A percentile compares a stretch with the other conserved stretches of the same genome.
Conservation (phyloP, 2,113 vertebrate genomes). For the Mirza zaza region DNA sequence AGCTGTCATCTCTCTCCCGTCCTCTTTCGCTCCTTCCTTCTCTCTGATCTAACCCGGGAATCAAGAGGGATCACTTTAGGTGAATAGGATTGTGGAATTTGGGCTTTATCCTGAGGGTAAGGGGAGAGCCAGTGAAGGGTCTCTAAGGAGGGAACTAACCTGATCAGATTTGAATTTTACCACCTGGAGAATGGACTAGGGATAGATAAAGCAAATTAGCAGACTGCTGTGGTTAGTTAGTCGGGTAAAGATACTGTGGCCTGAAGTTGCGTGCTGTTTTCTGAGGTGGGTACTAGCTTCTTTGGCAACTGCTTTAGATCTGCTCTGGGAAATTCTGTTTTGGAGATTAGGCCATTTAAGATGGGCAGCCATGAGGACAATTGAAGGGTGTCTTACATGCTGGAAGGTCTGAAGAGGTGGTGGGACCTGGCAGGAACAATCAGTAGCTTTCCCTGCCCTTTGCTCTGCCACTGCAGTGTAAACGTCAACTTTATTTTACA, state of each 20-base stretch:
- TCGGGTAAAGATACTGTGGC: not conserved
- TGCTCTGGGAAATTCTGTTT: not conserved
- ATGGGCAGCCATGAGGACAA: not conserved
- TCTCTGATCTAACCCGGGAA: not conserved
- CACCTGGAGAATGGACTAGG: not conserved
- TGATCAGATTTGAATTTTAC: not conserved
- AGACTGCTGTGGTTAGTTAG: not conserved
- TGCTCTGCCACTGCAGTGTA: not conserved
- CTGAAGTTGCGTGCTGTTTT: not conserved
- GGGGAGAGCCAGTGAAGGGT: not conserved
- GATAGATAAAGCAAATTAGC: not conserved
- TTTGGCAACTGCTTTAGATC: not conserved
- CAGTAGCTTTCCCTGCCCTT: not conserved
- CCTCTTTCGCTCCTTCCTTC: not conserved
- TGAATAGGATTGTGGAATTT: not conserved
- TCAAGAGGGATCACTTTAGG: not conserved
- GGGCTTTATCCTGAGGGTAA: not conserved
- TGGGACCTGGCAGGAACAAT: not conserved
- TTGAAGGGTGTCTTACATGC: not conserved
- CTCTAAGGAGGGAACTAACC: not conserved
- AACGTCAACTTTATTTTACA: not conserved
- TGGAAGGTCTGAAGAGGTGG: not conserved
- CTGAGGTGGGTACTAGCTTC: not conserved
- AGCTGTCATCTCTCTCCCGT: not conserved
- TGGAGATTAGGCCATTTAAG: not conserved